Base-by-base conservation (phyloP, 2,888 invertebrate genomes). In the Linhomoeus sp. region DNA sequence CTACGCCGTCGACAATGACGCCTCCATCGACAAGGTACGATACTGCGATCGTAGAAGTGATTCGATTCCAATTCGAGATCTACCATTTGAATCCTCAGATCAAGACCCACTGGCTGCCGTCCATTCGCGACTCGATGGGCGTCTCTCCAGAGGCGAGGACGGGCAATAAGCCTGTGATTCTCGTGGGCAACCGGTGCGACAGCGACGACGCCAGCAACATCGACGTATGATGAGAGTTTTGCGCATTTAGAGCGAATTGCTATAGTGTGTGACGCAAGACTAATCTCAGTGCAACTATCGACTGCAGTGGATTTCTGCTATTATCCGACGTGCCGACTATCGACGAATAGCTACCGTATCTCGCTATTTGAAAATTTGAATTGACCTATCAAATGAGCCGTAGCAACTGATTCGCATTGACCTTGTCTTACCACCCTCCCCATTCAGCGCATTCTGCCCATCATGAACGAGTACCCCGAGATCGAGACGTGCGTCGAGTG, bases 401-500 rank as follows among this genome's bases (percentile, higher is more conserved):
- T n/a, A n/a, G n/a, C n/a, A n/a, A n/a, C n/a, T n/a, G n/a, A n/a
- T n/a, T n/a, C n/a, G n/a, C n/a, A n/a, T n/a, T n/a, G n/a, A n/a
- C n/a, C n/a, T n/a, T n/a, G n/a, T n/a, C n/a, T n/a, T n/a, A n/a
- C n/a, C n/a, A n/a, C n/a, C n/a, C n/a, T n/a, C n/a, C 38, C 41
- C 42, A 75, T 76, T 47, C 66, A 86, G 83, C 79, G 80, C 64
- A 85, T 90, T 56, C 77, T 87, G 69, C 83, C 85, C 47, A 82
- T 94, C 53, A 92, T 97, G 80, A 92, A 90, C 69, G 85, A 88
- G 60, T 94, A 83, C 70, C 80, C 86, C 22, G 94, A 97, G 72
- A 86, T 97, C 48, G 97, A 97, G 70, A 90, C 94, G 52, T 94
- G 94, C 67, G 88, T 97, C 54, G 94, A 94, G 77, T 94, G 94